Evolutionary conservation across 2,113 vertebrate species (phyloP).

Genomic region (Vidua macroura): DNA sequence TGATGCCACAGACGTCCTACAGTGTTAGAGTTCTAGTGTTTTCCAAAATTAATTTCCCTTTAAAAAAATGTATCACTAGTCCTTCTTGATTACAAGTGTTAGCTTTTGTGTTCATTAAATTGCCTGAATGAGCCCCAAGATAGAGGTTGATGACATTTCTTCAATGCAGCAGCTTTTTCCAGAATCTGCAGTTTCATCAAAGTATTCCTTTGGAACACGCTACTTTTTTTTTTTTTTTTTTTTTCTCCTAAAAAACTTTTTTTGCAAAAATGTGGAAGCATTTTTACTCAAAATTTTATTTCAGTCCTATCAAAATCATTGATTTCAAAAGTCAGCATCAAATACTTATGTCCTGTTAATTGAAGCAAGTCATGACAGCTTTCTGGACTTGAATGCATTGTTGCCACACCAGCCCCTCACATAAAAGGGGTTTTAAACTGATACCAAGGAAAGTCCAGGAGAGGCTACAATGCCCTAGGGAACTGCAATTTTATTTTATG

Average conservation of each 20-base stretch:
- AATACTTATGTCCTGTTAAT: not conserved
- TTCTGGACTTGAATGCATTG: not conserved
- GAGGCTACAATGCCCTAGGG: not conserved
- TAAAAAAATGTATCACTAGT: not conserved
- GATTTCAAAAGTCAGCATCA: not conserved
- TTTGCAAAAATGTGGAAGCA: not conserved
- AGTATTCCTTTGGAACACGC: not conserved
- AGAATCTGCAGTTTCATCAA: not conserved
- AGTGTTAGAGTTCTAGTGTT: not conserved
- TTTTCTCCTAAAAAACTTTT: not conserved
- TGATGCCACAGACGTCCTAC: not conserved
- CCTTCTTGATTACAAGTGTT: not conserved
- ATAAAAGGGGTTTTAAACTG: not conserved
- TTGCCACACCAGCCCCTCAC: not conserved
- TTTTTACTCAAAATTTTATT: not conserved
- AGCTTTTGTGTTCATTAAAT: not conserved
- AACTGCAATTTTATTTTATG: not conserved
- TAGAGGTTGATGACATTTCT: not conserved
- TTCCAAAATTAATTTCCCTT: not conserved
- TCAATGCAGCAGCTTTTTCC: not conserved
- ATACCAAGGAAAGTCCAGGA: not conserved
- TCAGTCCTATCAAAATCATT: not conserved
- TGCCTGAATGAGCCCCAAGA: not conserved
- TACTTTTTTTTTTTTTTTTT: not conserved
- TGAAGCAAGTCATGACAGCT: not conserved